Evolutionary conservation across 2,888 invertebrate genomes (phyloP).

Genomic region (Allolobophora icterica): DNA sequence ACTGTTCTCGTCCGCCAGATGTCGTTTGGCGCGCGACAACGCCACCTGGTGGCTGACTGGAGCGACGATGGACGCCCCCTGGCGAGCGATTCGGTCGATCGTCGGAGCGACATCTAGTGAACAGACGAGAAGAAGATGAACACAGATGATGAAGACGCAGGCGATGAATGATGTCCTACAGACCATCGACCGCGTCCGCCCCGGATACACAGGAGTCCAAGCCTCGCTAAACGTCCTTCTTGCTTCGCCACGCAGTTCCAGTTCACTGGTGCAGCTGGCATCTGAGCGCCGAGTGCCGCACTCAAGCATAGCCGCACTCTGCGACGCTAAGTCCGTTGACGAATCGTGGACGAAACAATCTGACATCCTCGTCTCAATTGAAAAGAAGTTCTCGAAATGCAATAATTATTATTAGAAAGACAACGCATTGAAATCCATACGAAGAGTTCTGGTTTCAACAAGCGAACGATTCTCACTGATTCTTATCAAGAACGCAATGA

Average conservation of each 20-base stretch:
- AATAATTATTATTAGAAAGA: neutral
- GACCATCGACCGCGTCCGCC: neutral
- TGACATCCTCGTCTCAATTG: neutral
- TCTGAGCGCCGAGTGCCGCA: neutral
- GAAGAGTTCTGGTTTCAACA: neutral
- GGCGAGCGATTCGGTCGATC: constrained; percentile 25
- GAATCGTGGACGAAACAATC: neutral
- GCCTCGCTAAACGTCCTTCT: neutral
- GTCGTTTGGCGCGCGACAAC: neutral
- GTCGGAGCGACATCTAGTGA: neutral
- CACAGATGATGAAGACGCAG: constrained; percentile 18
- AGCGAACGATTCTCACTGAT: neutral
- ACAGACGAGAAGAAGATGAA: constrained; percentile 23
- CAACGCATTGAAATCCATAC: neutral
- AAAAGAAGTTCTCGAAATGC: neutral
- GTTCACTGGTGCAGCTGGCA: neutral
- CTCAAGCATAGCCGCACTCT: neutral
- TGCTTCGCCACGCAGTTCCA: neutral
- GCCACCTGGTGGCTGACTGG: neutral
- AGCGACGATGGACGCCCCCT: neutral
- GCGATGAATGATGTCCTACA: neutral
- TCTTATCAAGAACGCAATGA: neutral
- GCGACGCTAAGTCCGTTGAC: neutral
- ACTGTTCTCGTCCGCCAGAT: neutral
- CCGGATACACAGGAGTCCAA: neutral